phyloP scores from a whole-genome alignment of 2,888 invertebrate genomes.

The Pyralis farinalis region DNA sequence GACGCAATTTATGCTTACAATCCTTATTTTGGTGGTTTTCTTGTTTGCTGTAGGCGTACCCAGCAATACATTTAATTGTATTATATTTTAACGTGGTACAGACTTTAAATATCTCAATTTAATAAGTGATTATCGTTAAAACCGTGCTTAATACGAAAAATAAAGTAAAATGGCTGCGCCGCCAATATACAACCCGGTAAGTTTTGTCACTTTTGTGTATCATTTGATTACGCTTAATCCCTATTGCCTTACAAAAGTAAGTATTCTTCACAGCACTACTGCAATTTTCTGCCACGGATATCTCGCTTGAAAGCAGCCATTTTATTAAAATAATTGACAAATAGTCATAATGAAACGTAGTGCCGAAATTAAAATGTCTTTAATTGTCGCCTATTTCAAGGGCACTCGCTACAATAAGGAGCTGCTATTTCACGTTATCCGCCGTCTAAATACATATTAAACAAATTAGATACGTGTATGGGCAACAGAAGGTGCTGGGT shows the following conservation, averaged over 20 bases:
- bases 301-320: too few relatives aligned
- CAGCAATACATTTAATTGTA: constrained; percentile 32
- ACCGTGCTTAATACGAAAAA: constrained; percentile 14
- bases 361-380: too few relatives aligned
- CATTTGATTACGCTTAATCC: constrained; percentile 10
- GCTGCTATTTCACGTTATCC: constrained; percentile 32
- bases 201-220: too few relatives aligned
- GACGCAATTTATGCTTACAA: background rate
- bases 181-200: constrained; percentile 67
- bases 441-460: constrained; percentile 34
- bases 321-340: too few relatives aligned
- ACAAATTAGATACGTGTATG: constrained; percentile 16
- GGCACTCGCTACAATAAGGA: constrained; percentile 44
- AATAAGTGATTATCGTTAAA: too few relatives aligned
- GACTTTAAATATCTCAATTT: constrained; percentile 15
- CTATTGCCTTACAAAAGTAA: background rate
- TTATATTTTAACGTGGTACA: constrained; percentile 24
- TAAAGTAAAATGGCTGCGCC: constrained; percentile 49
- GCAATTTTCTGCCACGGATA: background rate
- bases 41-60: constrained; percentile 47
- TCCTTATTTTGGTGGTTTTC: constrained; percentile 39
- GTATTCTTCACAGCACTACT: background rate
- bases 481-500: background rate
- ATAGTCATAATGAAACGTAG: too few relatives aligned
- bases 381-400: constrained; percentile 35